Percentiles rank a stretch among this genome's conserved stretches.
phyloP scores from a whole-genome alignment of 2,113 vertebrate genomes.

The Megaceryle maxima region DNA sequence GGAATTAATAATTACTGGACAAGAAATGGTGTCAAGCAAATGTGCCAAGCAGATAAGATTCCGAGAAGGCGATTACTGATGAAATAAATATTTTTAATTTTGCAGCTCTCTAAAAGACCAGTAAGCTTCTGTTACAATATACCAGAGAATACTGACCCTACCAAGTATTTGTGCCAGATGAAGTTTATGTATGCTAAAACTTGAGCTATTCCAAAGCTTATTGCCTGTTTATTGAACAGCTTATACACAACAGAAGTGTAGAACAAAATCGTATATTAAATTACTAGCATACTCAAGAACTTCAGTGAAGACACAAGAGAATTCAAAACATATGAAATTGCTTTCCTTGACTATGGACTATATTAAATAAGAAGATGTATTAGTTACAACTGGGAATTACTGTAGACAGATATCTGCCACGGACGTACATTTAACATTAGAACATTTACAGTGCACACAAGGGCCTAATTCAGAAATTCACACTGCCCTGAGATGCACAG shows the following conservation, averaged over 20 bases:
- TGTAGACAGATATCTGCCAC: neutral
- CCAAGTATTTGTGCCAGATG: neutral
- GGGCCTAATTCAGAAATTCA: neutral
- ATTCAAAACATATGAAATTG: constrained; percentile 19
- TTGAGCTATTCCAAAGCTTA: neutral
- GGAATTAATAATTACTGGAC: constrained; percentile 3
- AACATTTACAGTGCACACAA: neutral
- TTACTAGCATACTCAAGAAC: neutral
- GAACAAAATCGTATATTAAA: neutral
- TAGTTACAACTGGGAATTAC: neutral
- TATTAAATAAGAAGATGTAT: neutral
- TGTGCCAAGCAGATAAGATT: neutral
- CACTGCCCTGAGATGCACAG: neutral
- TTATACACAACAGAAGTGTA: neutral
- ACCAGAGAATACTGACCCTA: neutral
- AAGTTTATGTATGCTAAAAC: neutral
- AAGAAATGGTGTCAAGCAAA: constrained; percentile 17
- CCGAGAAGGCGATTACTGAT: neutral
- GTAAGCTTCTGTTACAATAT: neutral
- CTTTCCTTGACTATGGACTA: neutral
- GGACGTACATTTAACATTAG: neutral
- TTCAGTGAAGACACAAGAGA: neutral
- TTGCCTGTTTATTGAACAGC: neutral
- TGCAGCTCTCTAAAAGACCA: neutral
- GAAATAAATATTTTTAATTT: constrained; percentile 24